Evolutionary conservation across 2,797 vertebrate species (phyloP).

Genomic region (Linurgus olivaceus): DNA sequence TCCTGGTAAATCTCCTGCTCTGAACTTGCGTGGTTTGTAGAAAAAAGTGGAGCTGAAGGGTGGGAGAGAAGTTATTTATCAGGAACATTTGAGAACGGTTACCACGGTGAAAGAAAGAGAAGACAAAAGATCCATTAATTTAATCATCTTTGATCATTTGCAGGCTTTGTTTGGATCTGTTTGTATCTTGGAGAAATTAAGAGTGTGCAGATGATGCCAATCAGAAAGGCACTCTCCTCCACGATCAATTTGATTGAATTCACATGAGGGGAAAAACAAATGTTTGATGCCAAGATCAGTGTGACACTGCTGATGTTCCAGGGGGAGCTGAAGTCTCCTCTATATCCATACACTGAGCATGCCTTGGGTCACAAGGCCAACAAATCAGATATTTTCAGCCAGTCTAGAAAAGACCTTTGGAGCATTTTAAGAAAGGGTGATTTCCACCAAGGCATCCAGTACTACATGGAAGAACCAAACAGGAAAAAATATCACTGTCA

Average conservation of each 20-base stretch:
- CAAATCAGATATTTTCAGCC: background rate
- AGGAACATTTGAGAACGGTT: background rate
- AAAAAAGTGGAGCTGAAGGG: background rate
- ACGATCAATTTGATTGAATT: background rate
- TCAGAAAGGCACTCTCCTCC: background rate
- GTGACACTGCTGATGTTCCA: background rate
- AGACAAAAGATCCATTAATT: constrained; percentile 23
- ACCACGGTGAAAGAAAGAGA: background rate
- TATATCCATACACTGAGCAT: background rate
- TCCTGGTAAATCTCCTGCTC: background rate
- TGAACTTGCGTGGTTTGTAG: background rate
- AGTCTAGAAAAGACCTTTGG: background rate
- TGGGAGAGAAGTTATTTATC: background rate
- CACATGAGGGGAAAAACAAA: background rate
- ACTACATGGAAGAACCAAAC: background rate
- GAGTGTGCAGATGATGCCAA: background rate
- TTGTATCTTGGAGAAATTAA: background rate
- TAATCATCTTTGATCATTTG: background rate
- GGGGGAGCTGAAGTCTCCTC: background rate
- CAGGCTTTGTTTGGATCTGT: background rate
- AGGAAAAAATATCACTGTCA: background rate
- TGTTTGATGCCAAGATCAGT: background rate
- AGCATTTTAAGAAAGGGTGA: background rate
- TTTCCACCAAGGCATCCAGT: background rate
- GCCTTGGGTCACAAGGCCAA: background rate